Base-by-base conservation (phyloP, 2,888 invertebrate species). In the Mamestra brassicae region DNA sequence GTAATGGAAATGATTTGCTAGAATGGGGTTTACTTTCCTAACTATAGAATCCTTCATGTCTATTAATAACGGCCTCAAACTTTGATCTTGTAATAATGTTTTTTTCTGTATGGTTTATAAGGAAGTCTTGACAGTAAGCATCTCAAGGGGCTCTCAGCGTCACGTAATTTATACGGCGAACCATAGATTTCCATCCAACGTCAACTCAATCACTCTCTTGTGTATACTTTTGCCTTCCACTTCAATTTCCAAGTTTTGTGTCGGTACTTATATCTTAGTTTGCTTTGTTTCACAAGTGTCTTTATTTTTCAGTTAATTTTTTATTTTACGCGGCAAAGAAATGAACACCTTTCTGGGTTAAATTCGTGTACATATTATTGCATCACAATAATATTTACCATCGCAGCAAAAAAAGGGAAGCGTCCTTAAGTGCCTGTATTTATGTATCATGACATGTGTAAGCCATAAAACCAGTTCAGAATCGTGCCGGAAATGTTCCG, bases 131-230 rank as follows among this genome's bases (percentile, higher is more conserved):
- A 57, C 36, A 76, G 47, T 50, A 42, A 50, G 4, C 13, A 15
- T 5, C 64, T 34, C 47, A 3, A 61, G 26, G 15, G 50, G 13
- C 42, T 60, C 1, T 60, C 7, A 7, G 7, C 36, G 60, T 78
- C 69, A 78, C 78, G 69, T 68, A 47, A 38, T 75, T 78, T 60
- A 60, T 75, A 60, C 36, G 4, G 15, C 3, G 38, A 54, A 36
- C 15, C 17, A 60, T 54, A 68, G 58, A 68, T 78, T 60, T 68
- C 11, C 26, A 68, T 67, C 26, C 38, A 60, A 60, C 52, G 52
- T 17, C 8, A 17, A 47, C 52, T 54, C 4, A 45, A 78, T 60
- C 11, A 60, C 58, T 60, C 78, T 78, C 75, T 34, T 34, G 74
- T 60, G 78, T 47, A 78, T 54, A 60, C 52, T 78, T 75, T 38